These are phyloP conservation scores for Onthophagus sagittarius DNA, from an alignment of 2,888 invertebrate genomes.

Conservation along the genomic window DNA sequence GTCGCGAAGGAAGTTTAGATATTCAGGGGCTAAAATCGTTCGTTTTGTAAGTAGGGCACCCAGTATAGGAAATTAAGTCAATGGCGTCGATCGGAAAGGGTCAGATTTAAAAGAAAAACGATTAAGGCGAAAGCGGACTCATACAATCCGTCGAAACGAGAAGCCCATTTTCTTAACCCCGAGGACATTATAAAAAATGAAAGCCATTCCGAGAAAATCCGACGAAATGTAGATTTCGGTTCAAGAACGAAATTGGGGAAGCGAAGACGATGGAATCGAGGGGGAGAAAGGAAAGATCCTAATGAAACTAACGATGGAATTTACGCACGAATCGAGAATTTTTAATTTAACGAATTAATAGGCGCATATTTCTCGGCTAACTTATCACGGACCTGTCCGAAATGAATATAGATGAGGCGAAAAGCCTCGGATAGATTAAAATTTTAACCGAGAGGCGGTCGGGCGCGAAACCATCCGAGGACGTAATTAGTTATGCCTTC, in stretches of 20 bases:
- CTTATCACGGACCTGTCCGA: constrained; percentile 8
- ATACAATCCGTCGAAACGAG: background rate
- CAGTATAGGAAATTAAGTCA: background rate
- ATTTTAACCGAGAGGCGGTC: constrained; percentile 7
- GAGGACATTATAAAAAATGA: background rate
- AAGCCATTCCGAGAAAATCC: background rate
- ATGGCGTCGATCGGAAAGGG: background rate
- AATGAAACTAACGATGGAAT: background rate
- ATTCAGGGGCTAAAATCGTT: background rate
- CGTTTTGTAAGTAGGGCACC: background rate
- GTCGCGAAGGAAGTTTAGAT: background rate
- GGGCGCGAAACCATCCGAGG: constrained; percentile 12
- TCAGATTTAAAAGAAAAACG: background rate
- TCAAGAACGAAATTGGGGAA: background rate
- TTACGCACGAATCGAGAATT: constrained; percentile 1
- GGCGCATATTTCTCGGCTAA: constrained; percentile 2
- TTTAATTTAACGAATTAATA: constrained; percentile 9
- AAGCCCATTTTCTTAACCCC: background rate
- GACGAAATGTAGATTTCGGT: background rate
- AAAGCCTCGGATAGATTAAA: constrained; percentile 11
- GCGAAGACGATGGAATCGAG: too few relatives aligned
- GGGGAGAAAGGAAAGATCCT: background rate
- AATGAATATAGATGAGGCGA: constrained; percentile 12
- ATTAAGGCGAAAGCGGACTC: background rate
- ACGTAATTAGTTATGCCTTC: constrained; percentile 18